Evolutionary conservation across 2,113 vertebrate genomes (phyloP), one percentile per base, ranked within the genome.

Genomic region (Pygoscelis adeliae): DNA sequence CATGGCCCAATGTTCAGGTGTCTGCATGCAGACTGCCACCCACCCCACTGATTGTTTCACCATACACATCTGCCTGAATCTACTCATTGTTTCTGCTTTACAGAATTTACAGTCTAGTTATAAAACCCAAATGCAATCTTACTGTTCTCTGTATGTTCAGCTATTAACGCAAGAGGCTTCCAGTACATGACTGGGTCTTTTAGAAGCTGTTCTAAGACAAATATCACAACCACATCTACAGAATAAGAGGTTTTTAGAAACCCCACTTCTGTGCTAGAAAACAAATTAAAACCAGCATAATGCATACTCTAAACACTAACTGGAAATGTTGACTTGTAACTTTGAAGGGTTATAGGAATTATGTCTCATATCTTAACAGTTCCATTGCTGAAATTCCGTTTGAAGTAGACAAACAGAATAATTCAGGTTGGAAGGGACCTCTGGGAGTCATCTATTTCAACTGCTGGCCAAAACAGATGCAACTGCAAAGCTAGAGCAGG

Each of bases 1-100:
- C 11, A 63, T 6, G 9, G 49, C 38, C 40, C 69, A 52, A 0
- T 4, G 5, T 52, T 90, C 2, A 2, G 63, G 30, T 0, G 0
- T 19, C 42, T 63, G 47, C n/a, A 17, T 50, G 40, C 6, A 9
- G 59, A 36, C 69, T 76, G 49, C 34, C 17, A 65, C 27, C 6
- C 59, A 63, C 23, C 15, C 44, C 42, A 40, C 12, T 32, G 25
- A 66, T 18, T 30, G 55, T 15, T 83, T 71, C n/a, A 52, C 47
- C 32, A 73, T 22, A 77, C 4, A 2, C 32, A 83, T 59, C 55
- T 78, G 50, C 58, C 74, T 74, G 32, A 69, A 53, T 46, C 17
- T 66, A 36, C 15, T n/a, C 25, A 36, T 17, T 44, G 13, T 65
- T 92, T 73, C 71, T 87, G 17, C 58, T 88, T 92, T 49, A 83